Percentiles rank a stretch among this genome's conserved stretches.
These are phyloP conservation scores for Carollia perspicillata DNA, from an alignment of 2,113 vertebrate genomes.

Conservation along the genomic window DNA sequence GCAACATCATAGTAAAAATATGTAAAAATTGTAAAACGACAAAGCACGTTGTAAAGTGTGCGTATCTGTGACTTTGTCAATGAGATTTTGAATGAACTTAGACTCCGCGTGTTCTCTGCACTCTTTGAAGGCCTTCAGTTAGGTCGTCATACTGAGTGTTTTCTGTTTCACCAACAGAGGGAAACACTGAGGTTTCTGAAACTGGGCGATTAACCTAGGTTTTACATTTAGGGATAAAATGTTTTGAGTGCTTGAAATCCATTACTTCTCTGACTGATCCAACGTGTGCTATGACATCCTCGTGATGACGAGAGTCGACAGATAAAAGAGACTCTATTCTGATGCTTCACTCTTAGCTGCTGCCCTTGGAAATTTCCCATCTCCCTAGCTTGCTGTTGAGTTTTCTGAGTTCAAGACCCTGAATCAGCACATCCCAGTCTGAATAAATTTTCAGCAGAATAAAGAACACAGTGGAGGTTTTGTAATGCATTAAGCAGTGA, in stretches of 20 bases:
- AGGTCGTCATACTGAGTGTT: not conserved
- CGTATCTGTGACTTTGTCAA: not conserved
- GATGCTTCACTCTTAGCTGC: not conserved
- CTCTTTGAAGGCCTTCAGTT: not conserved
- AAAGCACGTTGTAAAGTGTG: not conserved
- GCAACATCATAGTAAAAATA: not conserved
- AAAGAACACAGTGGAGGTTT: not conserved
- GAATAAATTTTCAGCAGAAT: not conserved
- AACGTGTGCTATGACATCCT: not conserved
- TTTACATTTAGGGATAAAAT: not conserved
- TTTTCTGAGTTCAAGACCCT: not conserved
- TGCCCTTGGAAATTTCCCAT: not conserved
- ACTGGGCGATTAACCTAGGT: not conserved
- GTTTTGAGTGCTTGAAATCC: not conserved
- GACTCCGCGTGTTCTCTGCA: not conserved
- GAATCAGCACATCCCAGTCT: not conserved
- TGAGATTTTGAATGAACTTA: not conserved
- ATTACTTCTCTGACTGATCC: not conserved
- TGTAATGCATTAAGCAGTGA: not conserved
- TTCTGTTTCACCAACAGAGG: not conserved
- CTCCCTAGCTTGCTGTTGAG: not conserved
- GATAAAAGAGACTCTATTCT: not conserved
- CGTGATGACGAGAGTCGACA: not conserved
- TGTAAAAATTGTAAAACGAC: not conserved
- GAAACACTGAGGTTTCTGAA: constrained; percentile 12